Percentiles rank a stretch among this genome's conserved stretches.
Evolutionary conservation across 2,888 invertebrate genomes (phyloP).

Genomic region (Dynastes hyllus): DNA sequence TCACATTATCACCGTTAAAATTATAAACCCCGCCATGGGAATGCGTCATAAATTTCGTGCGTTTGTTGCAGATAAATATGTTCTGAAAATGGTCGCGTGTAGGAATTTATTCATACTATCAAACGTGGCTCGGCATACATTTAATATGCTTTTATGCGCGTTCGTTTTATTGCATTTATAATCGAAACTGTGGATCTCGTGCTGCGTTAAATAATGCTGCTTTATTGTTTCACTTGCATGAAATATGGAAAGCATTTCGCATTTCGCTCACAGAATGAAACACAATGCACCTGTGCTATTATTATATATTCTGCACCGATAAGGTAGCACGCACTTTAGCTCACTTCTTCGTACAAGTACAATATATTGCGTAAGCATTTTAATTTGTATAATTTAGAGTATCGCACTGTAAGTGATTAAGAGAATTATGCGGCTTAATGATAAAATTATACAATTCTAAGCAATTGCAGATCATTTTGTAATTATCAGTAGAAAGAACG

Average conservation of each 20-base stretch:
- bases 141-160: slow-evolving; percentile 36
- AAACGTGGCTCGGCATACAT: slow-evolving; percentile 16
- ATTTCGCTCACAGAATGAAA: background rate
- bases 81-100: slow-evolving; percentile 50
- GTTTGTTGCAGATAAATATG: slow-evolving; percentile 49
- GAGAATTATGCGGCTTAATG: too few relatives aligned
- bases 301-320: background rate
- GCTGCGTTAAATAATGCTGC: slow-evolving; percentile 19
- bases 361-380: too few relatives aligned
- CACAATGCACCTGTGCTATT: background rate
- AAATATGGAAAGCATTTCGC: slow-evolving; percentile 21
- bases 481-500: too few relatives aligned
- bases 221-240: slow-evolving; percentile 40
- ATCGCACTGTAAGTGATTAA: too few relatives aligned
- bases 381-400: too few relatives aligned
- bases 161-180: slow-evolving; percentile 39
- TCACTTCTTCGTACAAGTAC: background rate
- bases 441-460: too few relatives aligned
- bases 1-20: slow-evolving; percentile 50
- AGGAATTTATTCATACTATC: slow-evolving; percentile 51
- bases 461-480: too few relatives aligned
- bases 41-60: slow-evolving; percentile 43
- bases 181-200: slow-evolving; percentile 34
- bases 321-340: background rate
- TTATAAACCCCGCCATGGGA: slow-evolving; percentile 48